Conservation (phyloP, 2,797 vertebrate species). For the Gorsachius magnificus region DNA sequence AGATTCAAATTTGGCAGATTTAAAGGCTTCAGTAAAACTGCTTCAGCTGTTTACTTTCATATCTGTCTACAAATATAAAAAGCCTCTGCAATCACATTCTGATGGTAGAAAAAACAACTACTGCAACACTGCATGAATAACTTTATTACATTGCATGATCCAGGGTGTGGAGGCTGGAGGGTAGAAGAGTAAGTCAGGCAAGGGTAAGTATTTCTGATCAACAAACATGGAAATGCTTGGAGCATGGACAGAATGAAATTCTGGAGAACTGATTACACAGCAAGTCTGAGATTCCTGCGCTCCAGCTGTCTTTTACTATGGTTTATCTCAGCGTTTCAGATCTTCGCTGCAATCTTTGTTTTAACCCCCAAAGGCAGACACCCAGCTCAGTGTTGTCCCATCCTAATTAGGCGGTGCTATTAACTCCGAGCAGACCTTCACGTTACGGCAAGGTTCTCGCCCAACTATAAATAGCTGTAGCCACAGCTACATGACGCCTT, state of each 20-base stretch:
- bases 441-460: accelerated
- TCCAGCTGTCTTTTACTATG: accelerated
- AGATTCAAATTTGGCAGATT: neutral
- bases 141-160: neutral
- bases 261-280: accelerated
- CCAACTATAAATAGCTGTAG: neutral
- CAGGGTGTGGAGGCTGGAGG: neutral
- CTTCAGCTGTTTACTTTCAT: neutral
- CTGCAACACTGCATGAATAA: neutral
- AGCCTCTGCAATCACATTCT: neutral
- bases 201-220: neutral
- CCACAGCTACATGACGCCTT: neutral
- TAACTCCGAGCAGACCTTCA: neutral
- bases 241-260: neutral
- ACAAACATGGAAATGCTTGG: neutral
- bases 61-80: neutral
- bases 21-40: neutral
- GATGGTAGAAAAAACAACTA: neutral
- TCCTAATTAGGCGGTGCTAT: accelerated
- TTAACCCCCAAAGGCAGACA: neutral
- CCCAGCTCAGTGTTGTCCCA: accelerated
- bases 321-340: neutral
- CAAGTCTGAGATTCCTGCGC: neutral
- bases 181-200: neutral
- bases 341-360: neutral